phyloP scores from a whole-genome alignment of 2,113 vertebrate genomes.

The Tetrax tetrax region DNA sequence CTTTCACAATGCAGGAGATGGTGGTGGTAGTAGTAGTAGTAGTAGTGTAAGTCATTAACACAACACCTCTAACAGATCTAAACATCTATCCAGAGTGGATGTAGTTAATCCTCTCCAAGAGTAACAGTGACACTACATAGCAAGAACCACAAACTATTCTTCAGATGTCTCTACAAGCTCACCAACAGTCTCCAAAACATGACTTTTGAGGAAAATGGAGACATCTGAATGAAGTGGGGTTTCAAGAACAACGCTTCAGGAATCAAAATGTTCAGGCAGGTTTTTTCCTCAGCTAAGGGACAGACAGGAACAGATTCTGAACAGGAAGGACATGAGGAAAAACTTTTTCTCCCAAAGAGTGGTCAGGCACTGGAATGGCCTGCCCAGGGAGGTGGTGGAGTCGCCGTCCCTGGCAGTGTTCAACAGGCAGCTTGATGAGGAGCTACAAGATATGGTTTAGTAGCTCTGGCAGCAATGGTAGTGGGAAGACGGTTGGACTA shows the following conservation, averaged over 20 bases:
- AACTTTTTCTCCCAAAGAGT: no score
- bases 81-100: neutral
- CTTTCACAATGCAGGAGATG: neutral
- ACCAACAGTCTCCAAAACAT: neutral
- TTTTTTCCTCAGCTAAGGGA: neutral
- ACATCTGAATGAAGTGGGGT: neutral
- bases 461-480: no score
- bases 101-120: neutral
- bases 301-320: neutral
- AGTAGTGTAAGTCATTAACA: neutral
- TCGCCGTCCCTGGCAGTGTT: no score
- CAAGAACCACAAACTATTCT: neutral
- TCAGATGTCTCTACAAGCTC: neutral
- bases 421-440: no score
- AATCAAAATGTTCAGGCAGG: neutral
- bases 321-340: no score
- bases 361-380: no score
- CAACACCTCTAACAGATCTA: neutral
- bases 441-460: no score
- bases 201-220: neutral
- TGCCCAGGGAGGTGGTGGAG: no score
- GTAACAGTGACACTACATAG: neutral
- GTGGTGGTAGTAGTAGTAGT: neutral
- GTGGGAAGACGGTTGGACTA: no score
- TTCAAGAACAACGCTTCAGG: neutral